A percentile compares a stretch with the other conserved stretches of the same genome.
Evolutionary conservation across 2,113 vertebrate genomes (phyloP).

Genomic region (Tachysurus fulvidraco): DNA sequence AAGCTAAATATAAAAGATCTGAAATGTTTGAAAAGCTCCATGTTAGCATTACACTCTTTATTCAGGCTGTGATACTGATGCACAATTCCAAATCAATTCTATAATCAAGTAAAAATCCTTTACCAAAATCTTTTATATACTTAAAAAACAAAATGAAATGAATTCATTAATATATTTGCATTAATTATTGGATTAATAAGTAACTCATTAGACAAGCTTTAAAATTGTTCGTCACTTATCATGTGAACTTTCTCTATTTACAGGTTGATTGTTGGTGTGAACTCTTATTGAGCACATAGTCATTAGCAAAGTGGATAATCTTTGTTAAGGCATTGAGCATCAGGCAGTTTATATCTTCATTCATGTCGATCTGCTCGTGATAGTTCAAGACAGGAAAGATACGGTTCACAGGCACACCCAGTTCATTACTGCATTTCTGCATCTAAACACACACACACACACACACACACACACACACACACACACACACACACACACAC

Average conservation of each 20-base stretch:
- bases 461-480: not conserved
- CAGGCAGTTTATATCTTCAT: slow-evolving; percentile 27
- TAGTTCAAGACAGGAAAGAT: slow-evolving; percentile 38
- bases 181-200: not conserved
- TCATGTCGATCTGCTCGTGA: not conserved
- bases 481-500: not conserved
- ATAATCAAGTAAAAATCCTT: too few species aligned
- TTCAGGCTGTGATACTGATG: too few species aligned
- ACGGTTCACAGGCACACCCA: slow-evolving; percentile 28
- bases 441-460: slow-evolving; percentile 28
- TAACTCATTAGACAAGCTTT: too few species aligned
- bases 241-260: not conserved
- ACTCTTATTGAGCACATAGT: not conserved
- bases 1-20: too few species aligned
- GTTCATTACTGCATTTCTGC: not conserved
- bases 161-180: not conserved
- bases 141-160: not conserved
- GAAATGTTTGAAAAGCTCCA: too few species aligned
- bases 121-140: too few species aligned
- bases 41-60: too few species aligned
- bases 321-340: slow-evolving; percentile 27
- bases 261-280: not conserved
- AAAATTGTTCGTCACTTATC: not conserved
- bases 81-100: too few species aligned
- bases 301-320: slow-evolving; percentile 7